A percentile compares a stretch with the other conserved stretches of the same genome.
Conservation (phyloP, 2,113 vertebrate species). For the Forbesichthys agassizii region DNA sequence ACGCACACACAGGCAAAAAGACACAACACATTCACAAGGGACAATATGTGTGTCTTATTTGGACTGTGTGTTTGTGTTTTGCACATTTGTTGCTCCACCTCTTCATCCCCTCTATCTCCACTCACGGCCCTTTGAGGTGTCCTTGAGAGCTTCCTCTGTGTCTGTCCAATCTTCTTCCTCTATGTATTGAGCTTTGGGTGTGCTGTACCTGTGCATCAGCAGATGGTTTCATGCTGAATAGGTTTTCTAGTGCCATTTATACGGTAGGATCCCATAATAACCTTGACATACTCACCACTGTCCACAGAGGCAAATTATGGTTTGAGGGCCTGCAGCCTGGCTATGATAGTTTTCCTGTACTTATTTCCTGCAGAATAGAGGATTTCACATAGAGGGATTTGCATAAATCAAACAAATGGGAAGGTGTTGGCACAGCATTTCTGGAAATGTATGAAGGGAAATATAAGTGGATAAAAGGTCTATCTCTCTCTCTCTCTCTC, state of each 20-base stretch:
- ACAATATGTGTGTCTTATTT: constrained; percentile 28
- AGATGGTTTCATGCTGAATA: constrained; percentile 65
- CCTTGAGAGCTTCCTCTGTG: constrained; percentile 62
- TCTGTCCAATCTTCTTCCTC: constrained; percentile 27
- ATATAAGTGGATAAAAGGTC: neutral
- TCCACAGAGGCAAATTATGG: constrained; percentile 26
- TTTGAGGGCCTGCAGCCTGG: constrained; percentile 30
- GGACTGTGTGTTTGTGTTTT: constrained; percentile 13
- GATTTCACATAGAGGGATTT: constrained; percentile 15
- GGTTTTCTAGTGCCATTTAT: constrained; percentile 49
- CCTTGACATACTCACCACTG: constrained; percentile 31
- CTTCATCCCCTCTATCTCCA: constrained; percentile 1
- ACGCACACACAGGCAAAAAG: neutral
- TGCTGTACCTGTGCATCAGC: constrained; percentile 55
- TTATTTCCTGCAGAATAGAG: constrained; percentile 22
- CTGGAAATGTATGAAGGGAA: neutral
- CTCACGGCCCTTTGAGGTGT: neutral
- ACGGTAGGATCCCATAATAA: constrained; percentile 41
- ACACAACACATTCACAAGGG: constrained; percentile 9
- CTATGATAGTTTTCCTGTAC: constrained; percentile 12
- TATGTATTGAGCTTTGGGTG: constrained; percentile 27
- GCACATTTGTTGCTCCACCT: neutral
- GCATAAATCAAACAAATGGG: constrained; percentile 29
- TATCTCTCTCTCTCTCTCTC: neutral
- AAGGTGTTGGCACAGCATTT: constrained; percentile 21